A percentile compares a stretch with the other conserved stretches of the same genome.
These are phyloP conservation scores for Gila robusta DNA, from an alignment of 2,797 vertebrate genomes.

Conservation along the genomic window DNA sequence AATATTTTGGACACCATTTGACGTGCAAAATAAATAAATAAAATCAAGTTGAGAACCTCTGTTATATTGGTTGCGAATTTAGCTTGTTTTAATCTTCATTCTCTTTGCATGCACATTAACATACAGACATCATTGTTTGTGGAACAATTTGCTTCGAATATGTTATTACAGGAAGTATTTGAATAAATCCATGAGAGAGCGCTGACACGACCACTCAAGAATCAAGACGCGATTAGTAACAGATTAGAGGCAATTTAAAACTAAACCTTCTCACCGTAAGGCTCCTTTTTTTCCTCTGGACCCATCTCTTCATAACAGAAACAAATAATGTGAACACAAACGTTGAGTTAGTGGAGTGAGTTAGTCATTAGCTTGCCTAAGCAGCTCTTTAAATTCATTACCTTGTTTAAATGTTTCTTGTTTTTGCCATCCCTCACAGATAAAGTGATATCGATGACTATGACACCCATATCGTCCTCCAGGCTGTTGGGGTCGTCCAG, in stretches of 20 bases:
- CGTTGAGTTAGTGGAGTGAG: neutral
- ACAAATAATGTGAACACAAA: conserved; percentile 57
- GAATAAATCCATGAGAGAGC: neutral
- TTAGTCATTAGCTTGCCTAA: neutral
- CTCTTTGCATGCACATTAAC: neutral
- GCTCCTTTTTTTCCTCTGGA: conserved; percentile 80
- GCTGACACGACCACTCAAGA: neutral
- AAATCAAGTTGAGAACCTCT: neutral
- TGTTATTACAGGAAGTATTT: conserved; percentile 8
- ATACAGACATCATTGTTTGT: neutral
- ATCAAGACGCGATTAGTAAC: neutral
- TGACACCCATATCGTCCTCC: conserved; percentile 94
- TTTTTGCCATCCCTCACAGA: conserved; percentile 82
- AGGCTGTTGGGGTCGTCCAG: conserved; percentile 93
- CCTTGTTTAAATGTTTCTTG: conserved; percentile 82
- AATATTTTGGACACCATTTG: neutral
- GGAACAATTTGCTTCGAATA: neutral
- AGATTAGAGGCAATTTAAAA: conserved; percentile 2
- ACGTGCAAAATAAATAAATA: neutral
- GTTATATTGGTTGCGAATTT: neutral
- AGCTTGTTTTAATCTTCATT: neutral
- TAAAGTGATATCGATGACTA: conserved; percentile 88
- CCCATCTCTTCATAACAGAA: conserved; percentile 81
- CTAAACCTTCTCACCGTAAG: conserved; percentile 69
- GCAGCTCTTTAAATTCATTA: conserved; percentile 47